A percentile compares a stretch with the other conserved stretches of the same genome.
These are phyloP conservation scores for Bolinopsis microptera DNA, from an alignment of 37 sponge, comb jelly and placozoan genomes.

Conservation along the genomic window DNA sequence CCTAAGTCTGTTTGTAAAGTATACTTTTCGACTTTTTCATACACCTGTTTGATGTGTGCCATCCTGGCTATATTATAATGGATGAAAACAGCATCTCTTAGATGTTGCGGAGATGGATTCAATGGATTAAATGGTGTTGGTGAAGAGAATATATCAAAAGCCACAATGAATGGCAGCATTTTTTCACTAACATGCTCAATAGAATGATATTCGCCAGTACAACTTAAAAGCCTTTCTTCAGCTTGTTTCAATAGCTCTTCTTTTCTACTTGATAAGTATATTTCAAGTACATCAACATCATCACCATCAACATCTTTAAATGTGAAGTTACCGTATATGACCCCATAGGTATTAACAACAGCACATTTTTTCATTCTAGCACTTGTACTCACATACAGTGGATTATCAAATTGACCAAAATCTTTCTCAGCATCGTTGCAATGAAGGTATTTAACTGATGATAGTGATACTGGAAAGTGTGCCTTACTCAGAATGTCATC, in stretches of 20 bases:
- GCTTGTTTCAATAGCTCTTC: conserved; percentile 17
- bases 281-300: background rate
- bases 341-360: background rate
- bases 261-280: background rate
- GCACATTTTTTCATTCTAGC: background rate
- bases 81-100: conserved; percentile 42
- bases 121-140: background rate
- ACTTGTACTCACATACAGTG: background rate
- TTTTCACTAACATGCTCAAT: background rate
- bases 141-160: conserved; percentile 18
- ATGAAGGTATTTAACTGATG: background rate
- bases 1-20: background rate
- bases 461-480: background rate
- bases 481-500: background rate
- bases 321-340: background rate
- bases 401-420: background rate
- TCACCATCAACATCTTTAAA: background rate
- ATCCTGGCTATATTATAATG: conserved; percentile 41
- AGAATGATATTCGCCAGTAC: background rate
- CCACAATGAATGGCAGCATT: conserved; percentile 24
- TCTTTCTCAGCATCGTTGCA: background rate
- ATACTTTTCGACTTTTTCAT: background rate
- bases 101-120: background rate
- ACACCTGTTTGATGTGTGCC: background rate
- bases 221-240: background rate